phyloP scores from a whole-genome alignment of 2,113 vertebrate species.

The Brachionichthys hirsutus region DNA sequence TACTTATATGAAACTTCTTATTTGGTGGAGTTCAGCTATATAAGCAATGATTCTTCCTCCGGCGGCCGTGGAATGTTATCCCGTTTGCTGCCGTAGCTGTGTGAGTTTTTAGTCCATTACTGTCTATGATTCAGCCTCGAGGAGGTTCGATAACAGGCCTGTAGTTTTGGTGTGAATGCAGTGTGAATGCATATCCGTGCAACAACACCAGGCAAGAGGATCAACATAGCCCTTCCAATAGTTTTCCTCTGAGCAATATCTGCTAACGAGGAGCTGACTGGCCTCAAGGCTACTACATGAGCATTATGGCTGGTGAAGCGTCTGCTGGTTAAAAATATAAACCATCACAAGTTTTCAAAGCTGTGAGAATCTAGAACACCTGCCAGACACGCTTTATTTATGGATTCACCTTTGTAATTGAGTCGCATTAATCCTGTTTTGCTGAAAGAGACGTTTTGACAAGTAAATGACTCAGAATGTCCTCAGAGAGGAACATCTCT shows the following conservation, averaged over 20 bases:
- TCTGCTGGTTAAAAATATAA: no score
- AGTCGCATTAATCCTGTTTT: no score
- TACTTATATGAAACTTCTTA: background rate
- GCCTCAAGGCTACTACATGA: no score
- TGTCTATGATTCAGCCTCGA: slow-evolving; percentile 47
- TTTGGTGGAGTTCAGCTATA: slow-evolving; percentile 22
- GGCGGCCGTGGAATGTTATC: background rate
- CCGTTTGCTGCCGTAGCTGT: slow-evolving; percentile 1
- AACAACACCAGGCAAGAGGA: slow-evolving; percentile 32
- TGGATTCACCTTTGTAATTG: no score
- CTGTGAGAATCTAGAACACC: no score
- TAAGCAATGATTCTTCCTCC: background rate
- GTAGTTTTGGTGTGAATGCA: slow-evolving; percentile 44
- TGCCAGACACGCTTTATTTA: no score
- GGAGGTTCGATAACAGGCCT: slow-evolving; percentile 56
- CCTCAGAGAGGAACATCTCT: no score
- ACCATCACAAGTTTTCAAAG: no score
- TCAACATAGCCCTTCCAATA: slow-evolving; percentile 11
- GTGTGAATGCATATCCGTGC: slow-evolving; percentile 22
- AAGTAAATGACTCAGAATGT: no score
- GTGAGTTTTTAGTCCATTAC: slow-evolving; percentile 23
- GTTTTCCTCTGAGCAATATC: slow-evolving; percentile 18
- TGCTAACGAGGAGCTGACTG: slow-evolving; percentile 23
- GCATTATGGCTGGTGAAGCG: no score
- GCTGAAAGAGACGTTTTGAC: no score